Evolutionary conservation across 2,888 invertebrate genomes (phyloP).

Genomic region (Plagodis pulveraria): DNA sequence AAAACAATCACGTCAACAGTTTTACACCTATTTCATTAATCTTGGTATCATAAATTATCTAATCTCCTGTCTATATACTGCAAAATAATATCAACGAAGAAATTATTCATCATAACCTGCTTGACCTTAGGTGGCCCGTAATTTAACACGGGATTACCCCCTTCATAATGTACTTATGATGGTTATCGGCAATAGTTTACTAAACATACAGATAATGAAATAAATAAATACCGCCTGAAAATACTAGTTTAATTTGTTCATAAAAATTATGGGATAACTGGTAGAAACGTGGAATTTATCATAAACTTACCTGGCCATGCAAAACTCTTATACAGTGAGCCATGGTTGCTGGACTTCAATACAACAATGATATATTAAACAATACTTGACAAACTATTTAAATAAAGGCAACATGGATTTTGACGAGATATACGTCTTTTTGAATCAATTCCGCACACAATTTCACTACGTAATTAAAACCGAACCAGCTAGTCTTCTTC

Average conservation of each 20-base stretch:
- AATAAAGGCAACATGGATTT: conserved; percentile 74
- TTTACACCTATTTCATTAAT: not conserved
- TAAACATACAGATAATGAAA: conserved; percentile 50
- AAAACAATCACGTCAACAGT: conserved; percentile 17
- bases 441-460: conserved; percentile 48
- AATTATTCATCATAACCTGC: conserved; percentile 25
- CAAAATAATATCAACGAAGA: conserved; percentile 9
- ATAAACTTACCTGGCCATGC: conserved; percentile 88
- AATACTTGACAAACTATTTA: conserved; percentile 51
- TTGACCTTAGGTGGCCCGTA: conserved; percentile 55
- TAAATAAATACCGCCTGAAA: conserved; percentile 56
- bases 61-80: not conserved
- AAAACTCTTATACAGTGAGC: conserved; percentile 92
- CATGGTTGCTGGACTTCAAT: conserved; percentile 85
- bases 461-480: conserved; percentile 37
- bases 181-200: conserved; percentile 43
- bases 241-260: conserved; percentile 1
- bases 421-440: conserved; percentile 46
- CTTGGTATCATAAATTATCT: not conserved
- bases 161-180: conserved; percentile 61
- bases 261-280: conserved; percentile 19
- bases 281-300: conserved; percentile 51
- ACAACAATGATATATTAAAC: conserved; percentile 52
- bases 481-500: conserved; percentile 48
- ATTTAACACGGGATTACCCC: conserved; percentile 53